These are phyloP conservation scores for Chiroxiphia lanceolata DNA, from an alignment of 2,797 vertebrate genomes.

Conservation along the genomic window DNA sequence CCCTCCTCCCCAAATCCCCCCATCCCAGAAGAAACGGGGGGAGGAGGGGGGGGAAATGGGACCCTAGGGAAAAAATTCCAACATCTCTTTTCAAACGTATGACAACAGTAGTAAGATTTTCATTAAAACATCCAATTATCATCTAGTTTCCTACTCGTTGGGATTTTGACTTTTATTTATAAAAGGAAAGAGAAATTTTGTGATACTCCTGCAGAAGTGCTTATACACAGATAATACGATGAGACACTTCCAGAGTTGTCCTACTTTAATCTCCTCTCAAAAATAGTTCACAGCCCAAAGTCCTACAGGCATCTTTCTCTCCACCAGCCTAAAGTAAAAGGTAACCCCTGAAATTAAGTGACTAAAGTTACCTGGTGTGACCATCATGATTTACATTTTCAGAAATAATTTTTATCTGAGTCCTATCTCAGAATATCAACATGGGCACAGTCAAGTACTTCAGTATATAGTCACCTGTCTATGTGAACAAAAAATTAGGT, in stretches of 20 bases:
- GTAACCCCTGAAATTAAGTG: not conserved
- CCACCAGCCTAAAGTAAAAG: not conserved
- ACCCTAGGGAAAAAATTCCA: too few relatives aligned
- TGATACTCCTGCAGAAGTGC: not conserved
- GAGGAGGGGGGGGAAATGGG: too few relatives aligned
- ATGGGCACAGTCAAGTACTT: not conserved
- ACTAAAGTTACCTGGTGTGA: not conserved
- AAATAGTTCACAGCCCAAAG: not conserved
- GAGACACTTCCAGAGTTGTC: not conserved
- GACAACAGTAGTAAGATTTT: conserved; percentile 42
- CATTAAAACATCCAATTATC: conserved; percentile 49
- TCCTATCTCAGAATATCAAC: not conserved
- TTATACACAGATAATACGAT: not conserved
- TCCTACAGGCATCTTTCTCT: not conserved
- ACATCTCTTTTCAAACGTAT: too few relatives aligned
- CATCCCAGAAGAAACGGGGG: too few relatives aligned
- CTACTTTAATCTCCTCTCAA: not conserved
- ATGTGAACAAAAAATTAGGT: not conserved
- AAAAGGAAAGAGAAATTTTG: not conserved
- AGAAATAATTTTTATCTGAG: not conserved
- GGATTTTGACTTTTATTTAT: not conserved
- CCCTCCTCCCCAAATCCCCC: too few relatives aligned
- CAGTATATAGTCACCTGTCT: not conserved
- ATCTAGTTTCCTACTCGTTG: not conserved
- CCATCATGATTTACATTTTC: not conserved